phyloP scores from a whole-genome alignment of 1,140 invertebrate species.

The Drosophila busckii region DNA sequence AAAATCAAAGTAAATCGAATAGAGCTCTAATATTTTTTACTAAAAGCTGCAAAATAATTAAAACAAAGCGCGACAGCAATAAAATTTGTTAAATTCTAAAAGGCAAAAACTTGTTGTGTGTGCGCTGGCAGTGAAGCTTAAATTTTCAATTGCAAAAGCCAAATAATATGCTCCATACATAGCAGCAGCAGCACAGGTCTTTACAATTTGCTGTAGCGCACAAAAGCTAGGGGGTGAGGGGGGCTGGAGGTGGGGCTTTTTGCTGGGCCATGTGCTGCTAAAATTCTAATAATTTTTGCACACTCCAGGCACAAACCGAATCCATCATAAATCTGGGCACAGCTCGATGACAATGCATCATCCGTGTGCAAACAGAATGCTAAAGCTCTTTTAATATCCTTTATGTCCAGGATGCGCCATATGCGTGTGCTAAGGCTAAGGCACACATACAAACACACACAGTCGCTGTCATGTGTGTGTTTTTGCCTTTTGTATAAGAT shows the following conservation, averaged over 20 bases:
- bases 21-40: no score
- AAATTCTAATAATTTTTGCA: conserved; percentile 76
- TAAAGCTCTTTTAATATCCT: conserved; percentile 78
- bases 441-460: conserved; percentile 37
- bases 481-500: conserved; percentile 19
- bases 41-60: no score
- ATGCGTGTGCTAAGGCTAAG: conserved; percentile 62
- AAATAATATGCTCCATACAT: background rate
- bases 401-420: conserved; percentile 75
- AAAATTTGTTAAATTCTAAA: no score
- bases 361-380: conserved; percentile 76
- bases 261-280: no score
- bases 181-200: conserved; percentile 3
- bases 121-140: no score
- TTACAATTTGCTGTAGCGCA: conserved; percentile 16
- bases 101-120: no score
- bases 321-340: conserved; percentile 78
- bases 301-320: conserved; percentile 75
- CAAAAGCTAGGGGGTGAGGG: conserved; percentile 31
- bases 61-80: no score
- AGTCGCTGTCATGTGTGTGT: background rate
- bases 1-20: no score
- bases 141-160: no score
- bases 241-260: no score
- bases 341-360: conserved; percentile 78